phyloP scores from a whole-genome alignment of 2,113 vertebrate genomes.

The Gorsachius goisagi region DNA sequence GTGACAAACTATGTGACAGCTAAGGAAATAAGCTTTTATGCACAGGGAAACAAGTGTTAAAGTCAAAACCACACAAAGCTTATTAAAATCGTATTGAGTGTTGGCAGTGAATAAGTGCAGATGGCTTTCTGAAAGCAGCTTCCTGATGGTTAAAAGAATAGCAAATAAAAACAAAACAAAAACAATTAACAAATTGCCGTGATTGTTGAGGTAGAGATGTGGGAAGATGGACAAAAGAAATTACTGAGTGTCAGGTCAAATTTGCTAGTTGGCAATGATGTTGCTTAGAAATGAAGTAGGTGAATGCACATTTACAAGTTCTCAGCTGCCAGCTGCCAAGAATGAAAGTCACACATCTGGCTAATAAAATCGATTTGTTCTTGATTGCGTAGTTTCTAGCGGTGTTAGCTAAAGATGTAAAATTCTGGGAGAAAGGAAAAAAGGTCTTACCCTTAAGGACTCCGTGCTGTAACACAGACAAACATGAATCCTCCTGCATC shows the following conservation, averaged over 20 bases:
- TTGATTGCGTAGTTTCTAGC: neutral
- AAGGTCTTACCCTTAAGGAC: neutral
- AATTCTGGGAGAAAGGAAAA: neutral
- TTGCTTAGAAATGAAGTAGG: constrained; percentile 35
- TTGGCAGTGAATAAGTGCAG: constrained; percentile 48
- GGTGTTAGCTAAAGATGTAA: neutral
- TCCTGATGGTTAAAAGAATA: constrained; percentile 54
- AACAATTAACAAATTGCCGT: constrained; percentile 18
- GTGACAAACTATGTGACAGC: constrained; percentile 21
- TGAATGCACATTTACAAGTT: constrained; percentile 45
- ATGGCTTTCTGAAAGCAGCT: constrained; percentile 62
- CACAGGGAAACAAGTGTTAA: constrained; percentile 35
- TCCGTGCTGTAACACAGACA: neutral
- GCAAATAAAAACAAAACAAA: constrained; percentile 48
- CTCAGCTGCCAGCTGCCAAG: constrained; percentile 43
- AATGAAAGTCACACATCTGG: constrained; percentile 43
- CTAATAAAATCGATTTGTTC: constrained; percentile 49
- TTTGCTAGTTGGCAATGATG: neutral
- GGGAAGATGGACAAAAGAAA: constrained; percentile 25
- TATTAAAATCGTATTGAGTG: constrained; percentile 55
- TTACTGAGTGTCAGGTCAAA: constrained; percentile 8
- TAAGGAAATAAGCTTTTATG: constrained; percentile 41
- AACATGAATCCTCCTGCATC: neutral
- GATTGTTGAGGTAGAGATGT: constrained; percentile 9
- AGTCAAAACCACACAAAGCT: constrained; percentile 45